Percentiles rank a stretch among this genome's conserved stretches.
Conservation (phyloP, 2,888 invertebrate genomes). For the Drosophila meridiana region DNA sequence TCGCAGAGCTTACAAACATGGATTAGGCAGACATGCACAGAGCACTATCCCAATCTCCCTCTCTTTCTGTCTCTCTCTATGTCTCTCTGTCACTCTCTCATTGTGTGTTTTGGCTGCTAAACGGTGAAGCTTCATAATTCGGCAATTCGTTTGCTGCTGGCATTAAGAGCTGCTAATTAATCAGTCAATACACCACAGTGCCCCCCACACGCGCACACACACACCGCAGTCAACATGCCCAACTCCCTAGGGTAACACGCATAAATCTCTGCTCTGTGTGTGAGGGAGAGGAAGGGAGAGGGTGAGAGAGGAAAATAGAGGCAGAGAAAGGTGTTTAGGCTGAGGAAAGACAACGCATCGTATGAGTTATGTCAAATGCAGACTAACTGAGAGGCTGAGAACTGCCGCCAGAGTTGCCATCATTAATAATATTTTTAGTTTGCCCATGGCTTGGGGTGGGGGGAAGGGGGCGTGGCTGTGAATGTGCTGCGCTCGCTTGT, state of each 20-base stretch:
- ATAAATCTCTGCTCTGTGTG: constrained; percentile 41
- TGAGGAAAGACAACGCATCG: constrained; percentile 63
- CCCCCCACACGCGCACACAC: background rate
- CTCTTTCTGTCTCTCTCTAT: background rate
- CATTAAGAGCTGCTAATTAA: constrained; percentile 69
- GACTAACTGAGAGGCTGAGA: constrained; percentile 45
- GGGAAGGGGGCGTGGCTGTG: background rate
- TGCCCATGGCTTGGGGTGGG: background rate
- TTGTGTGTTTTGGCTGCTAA: constrained; percentile 14
- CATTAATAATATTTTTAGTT: constrained; percentile 77
- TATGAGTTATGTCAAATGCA: constrained; percentile 75
- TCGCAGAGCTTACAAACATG: constrained; percentile 23
- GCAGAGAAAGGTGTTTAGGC: background rate
- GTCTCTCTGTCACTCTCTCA: background rate
- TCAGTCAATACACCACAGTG: constrained; percentile 56
- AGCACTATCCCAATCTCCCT: background rate
- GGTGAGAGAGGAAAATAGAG: background rate
- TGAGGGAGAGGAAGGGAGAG: background rate
- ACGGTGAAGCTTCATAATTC: constrained; percentile 59
- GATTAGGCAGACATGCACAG: constrained; percentile 17
- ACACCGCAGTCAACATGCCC: background rate
- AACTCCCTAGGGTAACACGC: constrained; percentile 1
- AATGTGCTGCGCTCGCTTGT: background rate
- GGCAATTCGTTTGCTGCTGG: constrained; percentile 57
- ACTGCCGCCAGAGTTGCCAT: constrained; percentile 57